Conservation (phyloP, 1,140 invertebrate species). For the Papilio helenus region DNA sequence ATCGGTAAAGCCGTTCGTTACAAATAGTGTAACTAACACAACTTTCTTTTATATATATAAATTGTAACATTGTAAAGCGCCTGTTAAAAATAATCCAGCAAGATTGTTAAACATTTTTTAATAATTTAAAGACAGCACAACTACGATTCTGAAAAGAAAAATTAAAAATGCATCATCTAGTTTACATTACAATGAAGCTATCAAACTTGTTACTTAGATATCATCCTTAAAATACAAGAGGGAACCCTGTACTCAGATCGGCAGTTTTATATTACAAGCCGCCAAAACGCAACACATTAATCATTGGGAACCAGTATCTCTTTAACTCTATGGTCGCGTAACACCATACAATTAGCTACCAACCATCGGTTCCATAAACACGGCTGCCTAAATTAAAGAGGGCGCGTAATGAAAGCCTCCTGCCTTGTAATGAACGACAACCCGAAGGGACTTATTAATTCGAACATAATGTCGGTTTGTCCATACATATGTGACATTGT, state of each 20-base stretch:
- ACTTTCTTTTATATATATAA: too few relatives aligned
- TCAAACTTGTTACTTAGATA: too few relatives aligned
- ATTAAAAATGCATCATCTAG: too few relatives aligned
- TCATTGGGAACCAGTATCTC: slow-evolving; percentile 38
- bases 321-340: slow-evolving; percentile 35
- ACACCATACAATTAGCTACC: slow-evolving; percentile 41
- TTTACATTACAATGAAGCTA: too few relatives aligned
- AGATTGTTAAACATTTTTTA: background rate
- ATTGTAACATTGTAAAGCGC: background rate
- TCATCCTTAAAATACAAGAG: background rate
- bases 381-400: slow-evolving; percentile 37
- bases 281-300: slow-evolving; percentile 27
- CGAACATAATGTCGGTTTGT: background rate
- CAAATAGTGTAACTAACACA: too few relatives aligned
- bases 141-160: too few relatives aligned
- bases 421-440: slow-evolving; percentile 41
- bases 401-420: slow-evolving; percentile 15
- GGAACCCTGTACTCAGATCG: slow-evolving; percentile 22
- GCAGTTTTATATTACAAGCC: slow-evolving; percentile 26
- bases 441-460: slow-evolving; percentile 29
- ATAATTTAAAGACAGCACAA: too few relatives aligned
- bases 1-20: too few relatives aligned
- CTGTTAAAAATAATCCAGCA: background rate
- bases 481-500: slow-evolving; percentile 15
- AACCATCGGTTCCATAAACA: slow-evolving; percentile 40